Base-by-base conservation (phyloP, 2,797 vertebrate genomes). In the Nyctalus aviator region DNA sequence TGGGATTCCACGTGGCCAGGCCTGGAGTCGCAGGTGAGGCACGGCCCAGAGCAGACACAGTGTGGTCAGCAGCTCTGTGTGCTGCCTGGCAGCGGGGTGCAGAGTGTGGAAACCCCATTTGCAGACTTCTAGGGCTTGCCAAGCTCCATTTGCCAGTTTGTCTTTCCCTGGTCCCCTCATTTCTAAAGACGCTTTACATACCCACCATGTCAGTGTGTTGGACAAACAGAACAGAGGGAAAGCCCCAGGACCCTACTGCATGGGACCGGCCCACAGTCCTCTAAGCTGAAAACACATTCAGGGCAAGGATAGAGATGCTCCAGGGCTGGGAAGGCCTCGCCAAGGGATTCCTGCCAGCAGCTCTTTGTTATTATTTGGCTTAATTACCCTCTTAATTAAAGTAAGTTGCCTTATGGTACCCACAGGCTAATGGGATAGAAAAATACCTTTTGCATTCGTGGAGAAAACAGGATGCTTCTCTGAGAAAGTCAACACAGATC, bases 391-490 rank as follows among this genome's bases (percentile, higher is more conserved):
- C 66, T 35, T 84, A 66, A 76, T 46, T 72, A 84, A 68, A 89
- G 50, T 53, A 55, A 64, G 15, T 73, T 84, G 93, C 59, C 50
- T 90, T 88, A 76, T 85, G 95, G 83, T 83, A 91, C 37, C 64
- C 82, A 72, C 3, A 30, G 55, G 87, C 37, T 84, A 84, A 87
- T 15, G 3, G 32, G 8, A 78, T 30, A 91, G 84, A 84, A 93
- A 90, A 57, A 88, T 23, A 91, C 3, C 14, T 55, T 95, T 87
- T 76, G 77, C 37, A 53, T 66, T 79, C 59, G 81, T 94, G 32
- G 85, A 73, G 88, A 89, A 95, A 94, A 95, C 35, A 73, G 78
- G 76, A 89, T 78, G 75, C 55, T 55, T 78, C 20, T 78, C 75
- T 77, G n/a, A 84, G 68, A 78, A 93, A 81, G 72, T 35, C 18